phyloP scores from a whole-genome alignment of 2,888 invertebrate species.

The Ophion costatus region DNA sequence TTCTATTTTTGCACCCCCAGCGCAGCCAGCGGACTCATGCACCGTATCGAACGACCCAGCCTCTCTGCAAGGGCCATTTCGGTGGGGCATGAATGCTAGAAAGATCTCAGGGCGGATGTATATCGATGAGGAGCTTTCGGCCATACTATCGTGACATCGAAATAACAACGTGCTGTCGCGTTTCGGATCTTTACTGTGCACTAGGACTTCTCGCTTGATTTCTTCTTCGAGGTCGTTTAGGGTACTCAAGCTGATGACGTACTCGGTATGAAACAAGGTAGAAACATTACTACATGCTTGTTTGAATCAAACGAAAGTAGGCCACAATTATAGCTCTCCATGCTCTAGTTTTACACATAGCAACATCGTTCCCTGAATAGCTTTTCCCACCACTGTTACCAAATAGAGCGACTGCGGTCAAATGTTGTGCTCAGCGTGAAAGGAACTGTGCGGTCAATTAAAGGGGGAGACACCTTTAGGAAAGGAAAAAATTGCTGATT shows the following conservation, averaged over 20 bases:
- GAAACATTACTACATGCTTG: not conserved
- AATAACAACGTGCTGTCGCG: conserved; percentile 39
- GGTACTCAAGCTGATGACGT: conserved; percentile 6
- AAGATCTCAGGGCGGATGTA: conserved; percentile 48
- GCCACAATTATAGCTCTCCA: too few species aligned
- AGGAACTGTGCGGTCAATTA: too few species aligned
- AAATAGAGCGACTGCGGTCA: too few species aligned
- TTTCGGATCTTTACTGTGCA: conserved; percentile 12
- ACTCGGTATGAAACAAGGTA: not conserved
- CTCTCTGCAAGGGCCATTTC: conserved; percentile 46
- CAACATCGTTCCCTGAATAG: too few species aligned
- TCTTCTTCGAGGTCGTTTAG: conserved; percentile 33
- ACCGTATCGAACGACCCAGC: conserved; percentile 29
- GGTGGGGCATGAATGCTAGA: conserved; percentile 40
- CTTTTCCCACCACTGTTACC: too few species aligned
- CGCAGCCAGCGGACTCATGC: conserved; percentile 14
- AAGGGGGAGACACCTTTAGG: too few species aligned
- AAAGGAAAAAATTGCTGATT: too few species aligned
- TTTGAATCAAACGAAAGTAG: not conserved
- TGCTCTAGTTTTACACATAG: too few species aligned
- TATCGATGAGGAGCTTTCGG: conserved; percentile 53
- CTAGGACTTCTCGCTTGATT: conserved; percentile 34
- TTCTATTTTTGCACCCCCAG: conserved; percentile 47
- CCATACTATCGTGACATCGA: conserved; percentile 50
- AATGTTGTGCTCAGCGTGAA: too few species aligned